Conservation (phyloP, 1,140 invertebrate genomes). For the Adoxophyes honmai region DNA sequence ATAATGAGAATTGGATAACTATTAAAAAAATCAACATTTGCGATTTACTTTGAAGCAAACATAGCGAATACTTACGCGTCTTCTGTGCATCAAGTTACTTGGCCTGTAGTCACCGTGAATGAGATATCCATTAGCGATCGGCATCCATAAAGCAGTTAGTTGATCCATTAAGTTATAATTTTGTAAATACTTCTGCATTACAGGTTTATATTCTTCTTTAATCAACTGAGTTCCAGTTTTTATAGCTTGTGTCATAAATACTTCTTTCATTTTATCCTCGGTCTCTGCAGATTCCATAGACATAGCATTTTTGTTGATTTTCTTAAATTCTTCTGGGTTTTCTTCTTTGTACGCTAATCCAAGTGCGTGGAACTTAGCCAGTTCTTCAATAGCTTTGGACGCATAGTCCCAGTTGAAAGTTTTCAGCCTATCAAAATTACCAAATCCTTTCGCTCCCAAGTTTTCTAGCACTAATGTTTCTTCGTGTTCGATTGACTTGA, state of each 20-base stretch:
- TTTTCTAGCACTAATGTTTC: slow-evolving; percentile 33
- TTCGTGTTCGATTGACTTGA: neutral
- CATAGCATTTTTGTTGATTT: neutral
- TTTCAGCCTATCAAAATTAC: slow-evolving; percentile 27
- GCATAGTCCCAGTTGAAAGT: slow-evolving; percentile 31
- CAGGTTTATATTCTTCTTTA: neutral
- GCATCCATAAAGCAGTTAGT: neutral
- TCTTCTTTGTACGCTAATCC: slow-evolving; percentile 24
- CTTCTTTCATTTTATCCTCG: neutral
- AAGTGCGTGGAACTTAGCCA: slow-evolving; percentile 31
- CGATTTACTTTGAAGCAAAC: too few relatives aligned
- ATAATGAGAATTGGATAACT: too few relatives aligned
- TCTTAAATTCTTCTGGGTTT: slow-evolving; percentile 22
- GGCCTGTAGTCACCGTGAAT: slow-evolving; percentile 50
- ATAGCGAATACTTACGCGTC: neutral
- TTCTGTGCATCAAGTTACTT: slow-evolving; percentile 49
- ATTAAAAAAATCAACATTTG: too few relatives aligned
- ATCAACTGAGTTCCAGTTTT: neutral
- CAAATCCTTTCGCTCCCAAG: slow-evolving; percentile 19
- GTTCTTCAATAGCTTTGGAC: slow-evolving; percentile 19
- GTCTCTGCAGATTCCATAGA: slow-evolving; percentile 14
- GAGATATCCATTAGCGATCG: neutral
- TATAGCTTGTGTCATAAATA: neutral
- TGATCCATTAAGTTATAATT: neutral
- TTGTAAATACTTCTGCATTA: neutral